Evolutionary conservation across 2,888 invertebrate genomes (phyloP).

Genomic region (Lepidochrysops patricia): DNA sequence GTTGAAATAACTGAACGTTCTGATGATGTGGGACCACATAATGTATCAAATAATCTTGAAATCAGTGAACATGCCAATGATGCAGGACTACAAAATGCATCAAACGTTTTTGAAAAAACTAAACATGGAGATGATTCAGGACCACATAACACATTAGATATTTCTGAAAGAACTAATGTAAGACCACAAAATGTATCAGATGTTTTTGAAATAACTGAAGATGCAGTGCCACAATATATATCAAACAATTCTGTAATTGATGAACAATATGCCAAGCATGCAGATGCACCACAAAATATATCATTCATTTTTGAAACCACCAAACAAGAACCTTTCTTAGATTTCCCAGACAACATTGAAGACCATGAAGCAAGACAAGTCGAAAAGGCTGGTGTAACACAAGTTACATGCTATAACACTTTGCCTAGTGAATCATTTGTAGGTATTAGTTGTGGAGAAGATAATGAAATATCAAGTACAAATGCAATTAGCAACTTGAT

Average conservation of each 20-base stretch:
- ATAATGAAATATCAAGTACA: slow-evolving; percentile 7
- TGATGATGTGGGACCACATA: no score
- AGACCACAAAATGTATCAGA: background rate
- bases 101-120: background rate
- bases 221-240: no score
- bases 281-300: background rate
- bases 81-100: background rate
- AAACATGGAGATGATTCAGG: no score
- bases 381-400: background rate
- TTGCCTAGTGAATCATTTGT: slow-evolving; percentile 15
- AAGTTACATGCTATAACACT: background rate
- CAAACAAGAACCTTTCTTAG: background rate
- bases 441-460: background rate
- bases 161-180: no score
- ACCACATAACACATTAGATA: no score
- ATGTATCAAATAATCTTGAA: no score
- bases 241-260: no score
- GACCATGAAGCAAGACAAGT: background rate
- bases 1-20: background rate
- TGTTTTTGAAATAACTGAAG: background rate
- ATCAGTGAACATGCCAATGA: background rate
- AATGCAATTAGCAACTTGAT: slow-evolving; percentile 13
- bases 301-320: background rate
- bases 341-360: background rate
- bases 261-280: background rate